phyloP scores from a whole-genome alignment of 2,888 invertebrate species.

The Carcina quercana region DNA sequence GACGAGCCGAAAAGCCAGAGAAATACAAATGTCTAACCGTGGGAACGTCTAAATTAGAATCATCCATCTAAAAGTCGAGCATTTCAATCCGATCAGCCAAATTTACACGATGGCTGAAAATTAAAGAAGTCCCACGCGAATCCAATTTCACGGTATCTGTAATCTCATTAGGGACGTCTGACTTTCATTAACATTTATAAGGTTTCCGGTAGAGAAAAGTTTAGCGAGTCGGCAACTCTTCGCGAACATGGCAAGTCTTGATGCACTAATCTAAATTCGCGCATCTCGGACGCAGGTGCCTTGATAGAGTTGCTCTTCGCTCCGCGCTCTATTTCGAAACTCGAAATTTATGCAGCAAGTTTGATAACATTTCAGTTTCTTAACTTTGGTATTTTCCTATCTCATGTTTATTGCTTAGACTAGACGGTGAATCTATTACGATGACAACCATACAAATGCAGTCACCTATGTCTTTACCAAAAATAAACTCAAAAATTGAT shows the following conservation, averaged over 20 bases:
- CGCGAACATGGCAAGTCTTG: constrained; percentile 21
- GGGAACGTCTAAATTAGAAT: constrained; percentile 24
- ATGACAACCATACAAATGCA: no score
- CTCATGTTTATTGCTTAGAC: no score
- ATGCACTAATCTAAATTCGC: constrained; percentile 62
- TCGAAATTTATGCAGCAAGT: constrained; percentile 50
- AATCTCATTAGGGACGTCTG: constrained; percentile 69
- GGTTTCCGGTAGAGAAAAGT: constrained; percentile 56
- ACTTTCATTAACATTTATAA: constrained; percentile 71
- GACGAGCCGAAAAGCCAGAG: no score
- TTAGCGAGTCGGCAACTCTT: constrained; percentile 27
- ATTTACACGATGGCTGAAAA: constrained; percentile 66
- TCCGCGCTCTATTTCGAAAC: constrained; percentile 34
- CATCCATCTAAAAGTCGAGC: constrained; percentile 27
- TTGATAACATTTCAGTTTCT: constrained; percentile 2
- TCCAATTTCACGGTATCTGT: constrained; percentile 66
- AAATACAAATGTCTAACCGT: no score
- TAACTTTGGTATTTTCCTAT: not conserved
- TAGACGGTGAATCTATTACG: no score
- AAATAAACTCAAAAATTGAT: no score
- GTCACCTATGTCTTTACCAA: no score
- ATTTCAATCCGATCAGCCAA: constrained; percentile 38
- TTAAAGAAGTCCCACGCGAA: constrained; percentile 66
- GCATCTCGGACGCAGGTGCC: constrained; percentile 48
- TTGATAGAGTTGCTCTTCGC: constrained; percentile 40